Evolutionary conservation across 1,140 invertebrate genomes (phyloP), one percentile per base, ranked within the genome.

Genomic region (Papilio polyxenes): DNA sequence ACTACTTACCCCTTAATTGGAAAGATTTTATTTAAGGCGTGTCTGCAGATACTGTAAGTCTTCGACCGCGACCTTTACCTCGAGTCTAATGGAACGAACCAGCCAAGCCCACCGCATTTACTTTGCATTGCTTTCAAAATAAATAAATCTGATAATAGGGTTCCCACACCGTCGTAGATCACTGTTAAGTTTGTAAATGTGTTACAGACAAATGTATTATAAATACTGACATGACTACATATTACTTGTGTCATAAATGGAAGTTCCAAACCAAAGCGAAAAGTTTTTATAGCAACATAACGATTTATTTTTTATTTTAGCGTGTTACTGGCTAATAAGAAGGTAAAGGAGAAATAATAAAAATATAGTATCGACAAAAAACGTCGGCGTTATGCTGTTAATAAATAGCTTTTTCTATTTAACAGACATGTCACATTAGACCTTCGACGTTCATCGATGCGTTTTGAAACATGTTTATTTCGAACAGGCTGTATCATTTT

Each of bases 21-120:
- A n/a, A n/a, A 59, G 56, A 20, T 74, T 44, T 75, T n/a, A 75
- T 44, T 13, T 75, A 75, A 75, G 72, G 37, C 72, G 44, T 75
- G 17, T 75, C 72, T 59, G n/a, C 37, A 75, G 72, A 44, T 75
- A 75, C 37, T 44, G 37, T 75, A 75, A 48, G 48, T 77, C 75
- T 49, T 53, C 75, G 75, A 51, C 48, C 75, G 49, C 49, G 48
- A 77, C 75, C 75, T 77, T 77, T 77, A 23, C 44, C 13, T 51
- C 75, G 44, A 56, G 44, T 77, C 75, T 76, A 76, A 76, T 76
- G 75, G 75, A 77, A 53, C 49, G 23, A 53, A 20, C 20, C 75
- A 77, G 48, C 75, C 75, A 56, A 77, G 75, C 75, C 75, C 75
- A 49, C 48, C n/a, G 23, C 49, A 20, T 77, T 77, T 77, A 77